Conservation (phyloP, 2,113 vertebrate species). For the Labeo rohita region DNA sequence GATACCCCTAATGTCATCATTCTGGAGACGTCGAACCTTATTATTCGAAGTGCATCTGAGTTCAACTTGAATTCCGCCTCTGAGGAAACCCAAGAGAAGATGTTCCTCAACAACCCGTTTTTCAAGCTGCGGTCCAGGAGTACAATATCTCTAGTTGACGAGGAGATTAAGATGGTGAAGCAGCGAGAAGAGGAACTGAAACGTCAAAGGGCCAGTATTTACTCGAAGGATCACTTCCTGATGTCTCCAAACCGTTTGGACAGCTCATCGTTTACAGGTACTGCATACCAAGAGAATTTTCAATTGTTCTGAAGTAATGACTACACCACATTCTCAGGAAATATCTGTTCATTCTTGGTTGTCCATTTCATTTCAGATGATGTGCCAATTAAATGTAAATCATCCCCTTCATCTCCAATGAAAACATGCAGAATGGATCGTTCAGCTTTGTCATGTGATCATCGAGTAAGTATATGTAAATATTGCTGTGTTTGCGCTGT, state of each 20-base stretch:
- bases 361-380: slow-evolving; percentile 60
- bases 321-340: background rate
- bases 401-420: slow-evolving; percentile 80
- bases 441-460: slow-evolving; percentile 75
- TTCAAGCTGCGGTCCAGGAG: slow-evolving; percentile 81
- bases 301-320: background rate
- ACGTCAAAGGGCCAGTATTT: slow-evolving; percentile 73
- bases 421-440: slow-evolving; percentile 80
- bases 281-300: background rate
- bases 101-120: slow-evolving; percentile 80
- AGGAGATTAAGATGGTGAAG: slow-evolving; percentile 78
- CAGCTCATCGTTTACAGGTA: slow-evolving; percentile 75
- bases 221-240: slow-evolving; percentile 68
- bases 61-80: slow-evolving; percentile 73
- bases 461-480: slow-evolving; percentile 67
- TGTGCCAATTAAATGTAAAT: slow-evolving; percentile 76
- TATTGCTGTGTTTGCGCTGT: too few species aligned
- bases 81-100: slow-evolving; percentile 73
- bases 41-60: slow-evolving; percentile 78
- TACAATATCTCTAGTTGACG: slow-evolving; percentile 77
- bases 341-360: background rate
- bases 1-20: slow-evolving; percentile 74
- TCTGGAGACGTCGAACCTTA: slow-evolving; percentile 76
- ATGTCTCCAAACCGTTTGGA: slow-evolving; percentile 68
- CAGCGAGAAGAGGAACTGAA: slow-evolving; percentile 79